These are phyloP conservation scores for Caracal caracal DNA, from an alignment of 2,113 vertebrate species.

Conservation along the genomic window DNA sequence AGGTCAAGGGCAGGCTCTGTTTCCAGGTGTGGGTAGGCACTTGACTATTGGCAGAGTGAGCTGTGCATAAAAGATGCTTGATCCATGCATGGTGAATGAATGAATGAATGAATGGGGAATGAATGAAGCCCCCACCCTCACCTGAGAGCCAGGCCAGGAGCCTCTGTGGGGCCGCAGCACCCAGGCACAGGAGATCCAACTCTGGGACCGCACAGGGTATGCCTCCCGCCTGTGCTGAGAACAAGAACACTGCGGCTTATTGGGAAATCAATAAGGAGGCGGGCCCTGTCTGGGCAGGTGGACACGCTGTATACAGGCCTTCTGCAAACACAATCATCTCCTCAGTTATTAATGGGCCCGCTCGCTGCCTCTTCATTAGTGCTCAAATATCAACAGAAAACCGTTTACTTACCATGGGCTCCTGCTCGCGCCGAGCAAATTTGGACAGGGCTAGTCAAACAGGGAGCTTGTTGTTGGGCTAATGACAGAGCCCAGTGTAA, in stretches of 20 bases:
- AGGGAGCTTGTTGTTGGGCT: constrained; percentile 77
- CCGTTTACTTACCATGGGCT: constrained; percentile 76
- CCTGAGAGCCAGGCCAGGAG: background rate
- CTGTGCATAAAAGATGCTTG: background rate
- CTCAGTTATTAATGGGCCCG: constrained; percentile 49
- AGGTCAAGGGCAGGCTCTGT: constrained; percentile 1
- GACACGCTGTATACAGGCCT: constrained; percentile 10
- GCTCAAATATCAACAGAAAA: constrained; percentile 79
- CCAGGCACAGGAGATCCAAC: background rate
- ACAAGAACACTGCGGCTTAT: fast-evolving
- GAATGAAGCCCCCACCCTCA: background rate
- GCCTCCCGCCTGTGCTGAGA: background rate
- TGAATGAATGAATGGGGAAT: background rate
- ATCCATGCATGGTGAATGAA: background rate
- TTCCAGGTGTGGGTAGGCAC: background rate
- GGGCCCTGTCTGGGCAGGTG: background rate
- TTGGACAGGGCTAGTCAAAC: constrained; percentile 82
- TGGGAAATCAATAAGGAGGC: background rate
- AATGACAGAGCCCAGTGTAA: constrained; percentile 60
- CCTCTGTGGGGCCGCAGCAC: background rate
- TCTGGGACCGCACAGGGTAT: background rate
- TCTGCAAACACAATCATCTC: constrained; percentile 74
- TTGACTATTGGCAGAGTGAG: background rate
- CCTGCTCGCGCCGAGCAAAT: constrained; percentile 79
- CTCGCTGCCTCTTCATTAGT: constrained; percentile 80